Conservation (phyloP, 2,797 vertebrate species). For the Neosilurus mollespiculum region DNA sequence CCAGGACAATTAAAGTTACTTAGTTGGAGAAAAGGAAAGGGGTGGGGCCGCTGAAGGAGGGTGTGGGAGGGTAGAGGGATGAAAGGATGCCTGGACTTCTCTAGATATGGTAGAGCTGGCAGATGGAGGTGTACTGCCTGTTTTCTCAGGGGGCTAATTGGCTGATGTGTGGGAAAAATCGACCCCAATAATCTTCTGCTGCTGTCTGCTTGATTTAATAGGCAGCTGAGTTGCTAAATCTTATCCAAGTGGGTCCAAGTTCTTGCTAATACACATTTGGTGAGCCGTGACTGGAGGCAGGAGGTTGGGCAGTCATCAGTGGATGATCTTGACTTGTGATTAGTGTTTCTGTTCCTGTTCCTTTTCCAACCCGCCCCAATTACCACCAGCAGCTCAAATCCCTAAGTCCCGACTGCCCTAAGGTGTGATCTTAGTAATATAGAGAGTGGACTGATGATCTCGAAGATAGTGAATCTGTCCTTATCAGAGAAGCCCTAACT, state of each 20-base stretch:
- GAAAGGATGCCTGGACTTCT: constrained; percentile 31
- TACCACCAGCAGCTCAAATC: constrained; percentile 14
- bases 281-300: constrained; percentile 18
- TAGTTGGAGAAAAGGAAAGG: constrained; percentile 74
- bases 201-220: constrained; percentile 69
- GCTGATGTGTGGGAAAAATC: constrained; percentile 79
- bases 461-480: constrained; percentile 58
- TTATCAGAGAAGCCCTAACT: constrained; percentile 63
- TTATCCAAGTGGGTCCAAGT: constrained; percentile 63
- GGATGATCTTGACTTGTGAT: constrained; percentile 21
- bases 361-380: background rate
- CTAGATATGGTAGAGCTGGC: constrained; percentile 53
- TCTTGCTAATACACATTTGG: constrained; percentile 58
- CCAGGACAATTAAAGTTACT: constrained; percentile 98
- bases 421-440: constrained; percentile 30
- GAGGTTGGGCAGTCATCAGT: constrained; percentile 4
- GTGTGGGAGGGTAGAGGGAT: constrained; percentile 25
- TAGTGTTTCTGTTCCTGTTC: constrained; percentile 10
- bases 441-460: constrained; percentile 43
- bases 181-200: constrained; percentile 70
- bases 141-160: constrained; percentile 73
- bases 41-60: constrained; percentile 58
- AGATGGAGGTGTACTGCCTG: constrained; percentile 72
- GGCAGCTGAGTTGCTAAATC: constrained; percentile 62
- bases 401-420: background rate